phyloP scores from a whole-genome alignment of 64 coral and sea anemone species.

The Pachyseris speciosa region DNA sequence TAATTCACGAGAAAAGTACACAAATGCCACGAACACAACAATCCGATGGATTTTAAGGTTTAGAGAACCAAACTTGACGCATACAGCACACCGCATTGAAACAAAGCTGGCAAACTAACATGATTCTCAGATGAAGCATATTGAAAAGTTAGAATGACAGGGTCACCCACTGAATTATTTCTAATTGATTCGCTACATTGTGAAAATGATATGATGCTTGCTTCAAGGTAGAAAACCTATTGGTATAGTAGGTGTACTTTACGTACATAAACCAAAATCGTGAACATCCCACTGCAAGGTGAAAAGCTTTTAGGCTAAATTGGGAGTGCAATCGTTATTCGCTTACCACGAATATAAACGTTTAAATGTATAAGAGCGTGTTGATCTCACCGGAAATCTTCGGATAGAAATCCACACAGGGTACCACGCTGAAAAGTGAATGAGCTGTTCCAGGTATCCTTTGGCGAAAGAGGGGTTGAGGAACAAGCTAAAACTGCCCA shows the following conservation, averaged over 20 bases:
- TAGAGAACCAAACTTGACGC: background rate
- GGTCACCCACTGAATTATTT: background rate
- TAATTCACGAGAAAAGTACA: no score
- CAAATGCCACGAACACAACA: background rate
- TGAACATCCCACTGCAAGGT: background rate
- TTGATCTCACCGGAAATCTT: conserved; percentile 35
- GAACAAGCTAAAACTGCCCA: background rate
- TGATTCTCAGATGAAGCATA: background rate
- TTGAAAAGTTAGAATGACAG: background rate
- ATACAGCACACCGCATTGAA: background rate
- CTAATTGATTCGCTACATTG: background rate
- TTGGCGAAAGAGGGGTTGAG: background rate
- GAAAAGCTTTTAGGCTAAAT: background rate
- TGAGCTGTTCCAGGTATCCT: background rate
- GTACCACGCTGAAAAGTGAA: background rate
- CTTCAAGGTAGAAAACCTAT: background rate
- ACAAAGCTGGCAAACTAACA: background rate
- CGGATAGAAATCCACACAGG: background rate
- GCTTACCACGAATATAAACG: background rate
- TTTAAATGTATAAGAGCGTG: background rate
- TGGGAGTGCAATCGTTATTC: background rate
- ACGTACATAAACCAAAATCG: no score
- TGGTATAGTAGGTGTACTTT: no score
- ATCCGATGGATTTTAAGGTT: background rate
- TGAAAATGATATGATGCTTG: background rate